Conservation (phyloP, 2,113 vertebrate species). For the Nothoprocta perdicaria region DNA sequence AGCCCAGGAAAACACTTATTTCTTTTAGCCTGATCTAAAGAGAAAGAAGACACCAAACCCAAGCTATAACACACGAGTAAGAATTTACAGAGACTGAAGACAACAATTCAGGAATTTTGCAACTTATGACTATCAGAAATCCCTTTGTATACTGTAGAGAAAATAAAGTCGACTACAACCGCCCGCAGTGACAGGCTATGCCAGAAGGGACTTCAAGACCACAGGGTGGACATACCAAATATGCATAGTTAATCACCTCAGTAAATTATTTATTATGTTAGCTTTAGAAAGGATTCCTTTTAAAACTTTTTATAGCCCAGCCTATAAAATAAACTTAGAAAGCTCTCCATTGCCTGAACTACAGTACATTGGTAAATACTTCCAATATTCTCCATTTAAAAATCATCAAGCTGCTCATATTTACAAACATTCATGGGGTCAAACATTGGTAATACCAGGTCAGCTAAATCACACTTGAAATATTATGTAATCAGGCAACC, state of each 20-base stretch:
- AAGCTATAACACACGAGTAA: neutral
- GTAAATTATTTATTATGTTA: neutral
- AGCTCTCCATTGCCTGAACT: neutral
- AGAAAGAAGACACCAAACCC: neutral
- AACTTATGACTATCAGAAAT: neutral
- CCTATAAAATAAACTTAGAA: neutral
- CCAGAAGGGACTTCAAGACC: neutral
- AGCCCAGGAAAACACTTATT: neutral
- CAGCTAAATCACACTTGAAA: neutral
- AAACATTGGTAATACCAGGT: neutral
- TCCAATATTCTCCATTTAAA: neutral
- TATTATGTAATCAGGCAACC: neutral
- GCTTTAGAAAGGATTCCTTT: neutral
- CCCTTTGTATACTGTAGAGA: neutral
- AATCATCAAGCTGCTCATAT: neutral
- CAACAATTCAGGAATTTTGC: neutral
- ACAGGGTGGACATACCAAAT: neutral
- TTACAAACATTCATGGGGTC: neutral
- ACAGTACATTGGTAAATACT: fast-evolving
- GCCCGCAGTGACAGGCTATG: neutral
- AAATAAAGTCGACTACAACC: neutral
- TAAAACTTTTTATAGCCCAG: neutral
- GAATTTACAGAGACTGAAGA: neutral
- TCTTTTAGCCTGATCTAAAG: neutral
- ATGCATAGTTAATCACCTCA: neutral